Evolutionary conservation across 2,113 vertebrate genomes (phyloP).

Genomic region (Xiphophorus hellerii): DNA sequence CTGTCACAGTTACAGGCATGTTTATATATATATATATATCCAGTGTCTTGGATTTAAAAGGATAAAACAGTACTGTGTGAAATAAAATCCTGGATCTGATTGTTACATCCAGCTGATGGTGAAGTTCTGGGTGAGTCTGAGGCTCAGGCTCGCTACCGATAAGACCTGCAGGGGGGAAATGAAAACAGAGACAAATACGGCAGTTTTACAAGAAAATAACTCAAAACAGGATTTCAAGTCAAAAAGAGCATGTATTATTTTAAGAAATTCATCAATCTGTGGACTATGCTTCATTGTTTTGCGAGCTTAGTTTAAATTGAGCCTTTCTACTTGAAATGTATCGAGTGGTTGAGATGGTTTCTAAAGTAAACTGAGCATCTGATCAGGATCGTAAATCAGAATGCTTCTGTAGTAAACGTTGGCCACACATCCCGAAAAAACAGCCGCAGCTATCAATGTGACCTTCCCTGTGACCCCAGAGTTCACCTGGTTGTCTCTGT

Average conservation of each 20-base stretch:
- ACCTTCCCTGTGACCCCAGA: background rate
- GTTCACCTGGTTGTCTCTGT: slow-evolving; percentile 82
- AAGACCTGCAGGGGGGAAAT: slow-evolving; percentile 77
- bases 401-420: background rate
- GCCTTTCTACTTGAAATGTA: too few species aligned
- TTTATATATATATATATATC: background rate
- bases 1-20: background rate
- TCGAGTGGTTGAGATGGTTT: background rate
- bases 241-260: too few species aligned
- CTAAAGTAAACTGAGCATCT: background rate
- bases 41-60: background rate
- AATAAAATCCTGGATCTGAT: background rate
- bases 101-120: slow-evolving; percentile 84
- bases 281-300: too few species aligned
- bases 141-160: slow-evolving; percentile 73
- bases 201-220: background rate
- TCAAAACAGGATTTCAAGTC: too few species aligned
- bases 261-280: too few species aligned
- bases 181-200: background rate
- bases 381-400: background rate
- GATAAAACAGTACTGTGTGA: background rate
- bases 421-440: background rate
- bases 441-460: too few species aligned
- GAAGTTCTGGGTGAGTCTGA: slow-evolving; percentile 85
- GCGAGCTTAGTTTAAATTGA: too few species aligned